Conservation (phyloP, 2,113 vertebrate genomes). For the Etheostoma cragini region DNA sequence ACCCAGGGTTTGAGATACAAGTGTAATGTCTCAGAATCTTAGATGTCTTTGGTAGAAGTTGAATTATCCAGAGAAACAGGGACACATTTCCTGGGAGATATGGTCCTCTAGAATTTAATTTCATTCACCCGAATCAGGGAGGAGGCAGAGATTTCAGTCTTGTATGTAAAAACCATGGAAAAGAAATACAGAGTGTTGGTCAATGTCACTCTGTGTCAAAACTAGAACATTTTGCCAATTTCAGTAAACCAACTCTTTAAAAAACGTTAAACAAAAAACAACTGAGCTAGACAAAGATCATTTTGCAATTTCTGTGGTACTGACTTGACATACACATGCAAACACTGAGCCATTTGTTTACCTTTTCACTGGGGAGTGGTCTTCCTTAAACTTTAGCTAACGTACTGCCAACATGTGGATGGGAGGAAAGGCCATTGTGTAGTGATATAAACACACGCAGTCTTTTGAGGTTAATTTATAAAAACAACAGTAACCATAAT, state of each 20-base stretch:
- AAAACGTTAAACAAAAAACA: not conserved
- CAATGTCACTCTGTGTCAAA: too few species aligned
- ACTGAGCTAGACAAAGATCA: not conserved
- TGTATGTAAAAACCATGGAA: not conserved
- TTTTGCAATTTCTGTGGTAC: not conserved
- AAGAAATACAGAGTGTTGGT: too few species aligned
- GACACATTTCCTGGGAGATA: not conserved
- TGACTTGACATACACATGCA: slow-evolving; percentile 8
- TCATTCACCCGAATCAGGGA: too few species aligned
- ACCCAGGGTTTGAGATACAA: not conserved
- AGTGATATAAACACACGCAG: slow-evolving; percentile 36
- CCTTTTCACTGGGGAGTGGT: slow-evolving; percentile 40
- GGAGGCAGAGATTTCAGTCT: not conserved
- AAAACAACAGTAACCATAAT: slow-evolving; percentile 4
- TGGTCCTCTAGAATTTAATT: not conserved
- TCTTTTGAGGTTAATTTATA: not conserved
- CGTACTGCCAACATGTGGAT: slow-evolving; percentile 24
- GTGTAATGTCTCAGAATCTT: not conserved
- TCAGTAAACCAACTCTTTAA: not conserved
- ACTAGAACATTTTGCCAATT: not conserved
- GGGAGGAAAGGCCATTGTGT: slow-evolving; percentile 50
- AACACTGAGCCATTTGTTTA: slow-evolving; percentile 58
- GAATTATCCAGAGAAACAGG: not conserved
- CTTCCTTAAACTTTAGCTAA: slow-evolving; percentile 37
- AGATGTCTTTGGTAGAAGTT: not conserved